These are phyloP conservation scores for Drosophila suboccidentalis DNA, from an alignment of 2,888 invertebrate species.

Conservation along the genomic window DNA sequence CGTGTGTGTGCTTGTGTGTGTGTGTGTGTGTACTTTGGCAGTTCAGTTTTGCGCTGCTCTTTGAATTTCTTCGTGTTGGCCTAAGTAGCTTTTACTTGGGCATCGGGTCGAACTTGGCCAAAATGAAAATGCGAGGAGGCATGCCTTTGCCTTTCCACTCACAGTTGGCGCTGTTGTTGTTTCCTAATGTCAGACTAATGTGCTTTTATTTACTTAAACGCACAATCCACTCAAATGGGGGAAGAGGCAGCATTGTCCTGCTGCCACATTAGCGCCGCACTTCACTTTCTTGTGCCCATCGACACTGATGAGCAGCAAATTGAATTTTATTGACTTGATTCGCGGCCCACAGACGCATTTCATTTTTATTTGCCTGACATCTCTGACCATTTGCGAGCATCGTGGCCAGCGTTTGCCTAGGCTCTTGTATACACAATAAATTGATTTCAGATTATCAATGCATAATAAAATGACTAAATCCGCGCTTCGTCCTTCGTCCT, in stretches of 20 bases:
- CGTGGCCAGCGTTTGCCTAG: neutral
- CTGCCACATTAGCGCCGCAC: constrained; percentile 60
- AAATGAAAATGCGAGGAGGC: constrained; percentile 28
- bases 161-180: constrained; percentile 21
- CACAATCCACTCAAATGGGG: constrained; percentile 14
- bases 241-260: constrained; percentile 29
- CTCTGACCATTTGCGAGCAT: constrained; percentile 24
- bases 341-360: constrained; percentile 41
- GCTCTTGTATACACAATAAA: constrained; percentile 66
- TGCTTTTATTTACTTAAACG: constrained; percentile 78
- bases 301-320: constrained; percentile 73
- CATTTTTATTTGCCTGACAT: constrained; percentile 47
- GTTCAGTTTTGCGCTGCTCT: constrained; percentile 53
- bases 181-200: constrained; percentile 57
- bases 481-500: constrained; percentile 24
- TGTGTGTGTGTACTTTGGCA: constrained; percentile 16
- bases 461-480: constrained; percentile 69
- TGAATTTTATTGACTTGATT: constrained; percentile 78
- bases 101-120: constrained; percentile 24
- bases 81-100: constrained; percentile 53
- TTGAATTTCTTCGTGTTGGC: constrained; percentile 47
- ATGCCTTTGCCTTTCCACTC: constrained; percentile 7
- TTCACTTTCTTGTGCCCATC: constrained; percentile 36
- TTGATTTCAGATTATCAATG: constrained; percentile 81
- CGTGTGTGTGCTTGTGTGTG: constrained; percentile 1